Percentiles rank a stretch among this genome's conserved stretches.
Conservation (phyloP, 2,888 invertebrate genomes). For the Agriopis aurantiaria region DNA sequence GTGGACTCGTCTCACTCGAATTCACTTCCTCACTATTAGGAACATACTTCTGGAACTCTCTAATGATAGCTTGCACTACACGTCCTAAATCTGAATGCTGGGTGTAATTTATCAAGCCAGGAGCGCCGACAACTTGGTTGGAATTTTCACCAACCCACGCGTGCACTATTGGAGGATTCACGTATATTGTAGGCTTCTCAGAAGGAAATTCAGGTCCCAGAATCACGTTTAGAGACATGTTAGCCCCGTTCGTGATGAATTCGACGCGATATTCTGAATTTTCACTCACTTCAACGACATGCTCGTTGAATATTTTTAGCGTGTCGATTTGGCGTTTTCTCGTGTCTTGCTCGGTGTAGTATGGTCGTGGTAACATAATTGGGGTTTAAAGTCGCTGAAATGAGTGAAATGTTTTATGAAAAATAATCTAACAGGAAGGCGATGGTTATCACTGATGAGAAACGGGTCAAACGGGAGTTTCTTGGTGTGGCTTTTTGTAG, state of each 20-base stretch:
- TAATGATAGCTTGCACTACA: conserved; percentile 92
- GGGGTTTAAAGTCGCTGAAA: conserved; percentile 16
- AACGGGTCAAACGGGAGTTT: too few species aligned
- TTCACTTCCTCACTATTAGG: conserved; percentile 70
- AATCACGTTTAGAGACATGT: conserved; percentile 89
- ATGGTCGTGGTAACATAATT: conserved; percentile 85
- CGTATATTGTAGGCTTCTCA: conserved; percentile 90
- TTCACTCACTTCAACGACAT: conserved; percentile 90
- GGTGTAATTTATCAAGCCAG: conserved; percentile 92
- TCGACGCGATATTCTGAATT: conserved; percentile 91
- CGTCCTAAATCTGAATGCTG: conserved; percentile 93
- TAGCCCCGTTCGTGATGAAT: conserved; percentile 88
- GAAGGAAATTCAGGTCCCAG: conserved; percentile 91
- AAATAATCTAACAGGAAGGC: too few species aligned
- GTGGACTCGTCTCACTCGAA: conserved; percentile 67
- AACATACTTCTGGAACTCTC: conserved; percentile 89
- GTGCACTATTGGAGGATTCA: conserved; percentile 89
- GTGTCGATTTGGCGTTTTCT: conserved; percentile 93
- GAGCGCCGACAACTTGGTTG: conserved; percentile 90
- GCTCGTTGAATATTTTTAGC: conserved; percentile 93
- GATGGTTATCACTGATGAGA: too few species aligned
- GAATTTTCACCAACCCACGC: conserved; percentile 90
- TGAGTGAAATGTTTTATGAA: not conserved
- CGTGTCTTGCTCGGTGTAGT: conserved; percentile 84
- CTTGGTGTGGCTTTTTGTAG: too few species aligned